These are phyloP conservation scores for Stigmatopora nigra DNA, from an alignment of 2,113 vertebrate species.

Conservation along the genomic window DNA sequence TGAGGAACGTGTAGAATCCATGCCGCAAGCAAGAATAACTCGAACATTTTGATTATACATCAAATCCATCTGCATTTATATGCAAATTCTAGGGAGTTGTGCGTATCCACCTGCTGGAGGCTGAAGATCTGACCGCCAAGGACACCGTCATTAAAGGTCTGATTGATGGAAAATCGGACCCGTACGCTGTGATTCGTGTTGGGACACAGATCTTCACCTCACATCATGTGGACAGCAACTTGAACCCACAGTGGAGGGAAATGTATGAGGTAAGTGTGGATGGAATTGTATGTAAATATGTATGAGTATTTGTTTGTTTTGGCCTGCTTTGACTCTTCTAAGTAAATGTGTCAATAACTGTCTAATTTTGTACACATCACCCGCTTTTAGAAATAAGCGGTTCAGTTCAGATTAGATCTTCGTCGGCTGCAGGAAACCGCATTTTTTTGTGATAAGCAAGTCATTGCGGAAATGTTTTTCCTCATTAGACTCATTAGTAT, in stretches of 20 bases:
- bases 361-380: conserved; percentile 2
- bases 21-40: conserved; percentile 21
- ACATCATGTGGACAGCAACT: conserved; percentile 77
- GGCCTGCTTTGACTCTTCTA: conserved; percentile 21
- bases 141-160: conserved; percentile 84
- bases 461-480: conserved; percentile 19
- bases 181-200: conserved; percentile 82
- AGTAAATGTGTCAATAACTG: background rate
- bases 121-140: conserved; percentile 78
- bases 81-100: conserved; percentile 76
- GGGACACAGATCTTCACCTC: conserved; percentile 87
- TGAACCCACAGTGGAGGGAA: conserved; percentile 87
- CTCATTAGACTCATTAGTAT: conserved; percentile 11
- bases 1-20: conserved; percentile 8
- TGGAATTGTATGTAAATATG: conserved; percentile 19
- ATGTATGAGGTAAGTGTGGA: conserved; percentile 81
- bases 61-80: conserved; percentile 3
- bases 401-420: conserved; percentile 32
- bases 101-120: conserved; percentile 81
- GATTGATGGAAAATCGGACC: conserved; percentile 87
- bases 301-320: conserved; percentile 12
- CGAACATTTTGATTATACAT: background rate
- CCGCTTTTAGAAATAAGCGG: conserved; percentile 14
- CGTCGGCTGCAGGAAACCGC: conserved; percentile 38
- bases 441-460: conserved; percentile 31